Base-by-base conservation (phyloP, 2,888 invertebrate genomes). In the Chouioia cunea region DNA sequence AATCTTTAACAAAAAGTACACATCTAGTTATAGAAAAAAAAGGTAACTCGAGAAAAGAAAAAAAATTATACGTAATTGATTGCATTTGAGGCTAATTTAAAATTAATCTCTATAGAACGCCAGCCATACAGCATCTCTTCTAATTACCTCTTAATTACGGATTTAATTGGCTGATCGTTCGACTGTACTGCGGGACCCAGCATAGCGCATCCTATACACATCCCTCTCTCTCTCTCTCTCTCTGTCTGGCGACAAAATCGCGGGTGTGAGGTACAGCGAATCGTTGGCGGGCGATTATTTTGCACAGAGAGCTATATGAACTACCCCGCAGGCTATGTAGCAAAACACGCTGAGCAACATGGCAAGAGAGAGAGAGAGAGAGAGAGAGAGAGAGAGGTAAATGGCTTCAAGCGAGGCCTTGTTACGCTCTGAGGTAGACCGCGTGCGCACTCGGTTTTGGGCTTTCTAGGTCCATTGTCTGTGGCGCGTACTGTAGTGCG, bases 401-500 rank as follows among this genome's bases (percentile, higher is more conserved):
- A 66, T 52, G 66, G 65, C 50, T 52, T 68, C 56, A 53, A 53
- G 67, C 60, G 36, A 47, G 60, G n/a, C n/a, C 67, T 68, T 68
- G 68, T 62, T 63, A 68, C 64, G 50, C 27, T 54, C 54, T 69
- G 63, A 53, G 70, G 58, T 59, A 64, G 65, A 53, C 69, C 56
- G 50, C 65, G 56, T 48, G 65, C 47, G 27, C 66, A 47, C 57
- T 65, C 53, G 65, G 65, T 65, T 70, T 70, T 60, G 48, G 70
- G 69, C 58, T 64, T 56, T 65, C 65, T 74, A 70, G 74, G 71
- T 74, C 77, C 74, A 77, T 78, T 78, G 78, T 77, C 74, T 75
- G 74, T 70, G 74, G 74, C 74, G 72, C 70, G 52, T 15, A 71
- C 73, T 66, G n/a, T n/a, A n/a, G n/a, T n/a, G n/a, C n/a, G n/a